Evolutionary conservation across 1,140 invertebrate genomes (phyloP).

Genomic region (Heliconius hermathena): DNA sequence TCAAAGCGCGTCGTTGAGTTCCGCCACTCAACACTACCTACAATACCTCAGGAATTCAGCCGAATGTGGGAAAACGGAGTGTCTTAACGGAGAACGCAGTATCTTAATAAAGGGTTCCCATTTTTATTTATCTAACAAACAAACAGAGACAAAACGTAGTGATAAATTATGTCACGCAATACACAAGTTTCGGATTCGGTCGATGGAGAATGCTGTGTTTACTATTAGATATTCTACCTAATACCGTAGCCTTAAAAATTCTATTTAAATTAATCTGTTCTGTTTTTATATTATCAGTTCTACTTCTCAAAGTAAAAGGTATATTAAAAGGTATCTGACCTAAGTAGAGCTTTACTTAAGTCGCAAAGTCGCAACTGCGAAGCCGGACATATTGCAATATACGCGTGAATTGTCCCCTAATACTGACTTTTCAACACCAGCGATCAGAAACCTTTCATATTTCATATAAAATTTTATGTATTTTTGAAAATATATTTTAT

Average conservation of each 20-base stretch:
- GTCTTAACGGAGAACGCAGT: too few species aligned
- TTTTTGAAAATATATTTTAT: too few species aligned
- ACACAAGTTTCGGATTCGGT: too few species aligned
- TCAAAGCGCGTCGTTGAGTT: too few species aligned
- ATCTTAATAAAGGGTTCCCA: too few species aligned
- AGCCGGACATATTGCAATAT: constrained; percentile 24
- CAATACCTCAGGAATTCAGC: too few species aligned
- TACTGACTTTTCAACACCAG: constrained; percentile 24
- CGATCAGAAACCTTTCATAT: constrained; percentile 19
- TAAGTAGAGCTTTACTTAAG: constrained; percentile 21
- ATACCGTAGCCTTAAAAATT: too few species aligned
- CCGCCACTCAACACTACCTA: too few species aligned
- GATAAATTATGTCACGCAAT: too few species aligned
- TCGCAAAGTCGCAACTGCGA: background rate
- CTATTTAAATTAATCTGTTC: background rate
- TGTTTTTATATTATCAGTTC: background rate
- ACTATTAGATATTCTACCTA: background rate
- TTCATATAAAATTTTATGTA: too few species aligned
- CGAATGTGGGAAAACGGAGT: too few species aligned
- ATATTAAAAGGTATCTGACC: background rate
- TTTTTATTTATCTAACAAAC: too few species aligned
- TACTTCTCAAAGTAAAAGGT: background rate
- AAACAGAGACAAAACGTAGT: background rate
- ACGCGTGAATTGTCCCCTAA: constrained; percentile 29
- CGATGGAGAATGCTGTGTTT: background rate